Conservation (phyloP, 2,888 invertebrate species). For the Athalia cordata region DNA sequence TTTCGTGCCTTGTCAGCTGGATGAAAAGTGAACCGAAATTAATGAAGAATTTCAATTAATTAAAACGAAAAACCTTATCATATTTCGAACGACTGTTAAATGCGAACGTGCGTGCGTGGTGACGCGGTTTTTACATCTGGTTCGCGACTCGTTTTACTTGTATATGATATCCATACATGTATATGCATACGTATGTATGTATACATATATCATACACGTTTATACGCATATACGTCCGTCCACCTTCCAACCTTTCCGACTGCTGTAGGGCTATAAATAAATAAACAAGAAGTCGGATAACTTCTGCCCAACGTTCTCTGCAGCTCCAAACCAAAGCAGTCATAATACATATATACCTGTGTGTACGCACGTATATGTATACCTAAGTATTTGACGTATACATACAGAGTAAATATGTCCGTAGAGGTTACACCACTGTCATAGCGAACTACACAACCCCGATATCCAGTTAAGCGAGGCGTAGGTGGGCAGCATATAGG, state of each 20-base stretch:
- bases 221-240: too few species aligned
- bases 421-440: background rate
- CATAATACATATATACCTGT: conserved; percentile 16
- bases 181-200: too few species aligned
- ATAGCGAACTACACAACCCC: conserved; percentile 12
- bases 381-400: background rate
- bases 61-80: background rate
- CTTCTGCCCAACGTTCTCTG: background rate
- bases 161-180: background rate
- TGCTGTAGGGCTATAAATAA: conserved; percentile 25
- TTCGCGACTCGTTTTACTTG: conserved; percentile 20
- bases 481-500: conserved; percentile 64
- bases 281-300: conserved; percentile 35
- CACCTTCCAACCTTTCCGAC: conserved; percentile 6
- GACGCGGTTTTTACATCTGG: background rate
- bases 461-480: conserved; percentile 49
- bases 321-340: conserved; percentile 8
- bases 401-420: background rate
- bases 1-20: background rate
- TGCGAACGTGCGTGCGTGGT: background rate
- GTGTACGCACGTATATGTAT: background rate
- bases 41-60: conserved; percentile 17
- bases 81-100: background rate
- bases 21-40: conserved; percentile 9
- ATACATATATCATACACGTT: too few species aligned